These are phyloP conservation scores for Pangasius krempfi DNA, from an alignment of 2,797 vertebrate genomes.

Conservation along the genomic window DNA sequence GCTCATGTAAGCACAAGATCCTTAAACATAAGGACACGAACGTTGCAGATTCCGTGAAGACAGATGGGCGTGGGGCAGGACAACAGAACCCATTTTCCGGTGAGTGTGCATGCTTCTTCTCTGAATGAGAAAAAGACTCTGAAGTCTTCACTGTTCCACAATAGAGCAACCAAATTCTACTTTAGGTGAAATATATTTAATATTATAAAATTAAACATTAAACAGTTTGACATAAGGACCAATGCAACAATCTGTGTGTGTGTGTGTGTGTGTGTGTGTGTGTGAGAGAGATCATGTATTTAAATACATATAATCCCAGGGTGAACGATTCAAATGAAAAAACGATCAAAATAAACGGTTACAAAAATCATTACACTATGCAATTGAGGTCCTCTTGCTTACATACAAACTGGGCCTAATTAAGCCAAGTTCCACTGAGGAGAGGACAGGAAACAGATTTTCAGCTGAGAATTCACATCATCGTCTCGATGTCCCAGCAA, in stretches of 20 bases:
- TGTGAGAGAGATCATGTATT: slow-evolving; percentile 30
- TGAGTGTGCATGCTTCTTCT: not conserved
- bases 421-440: not conserved
- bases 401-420: not conserved
- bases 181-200: not conserved
- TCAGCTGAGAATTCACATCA: not conserved
- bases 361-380: not conserved
- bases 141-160: not conserved
- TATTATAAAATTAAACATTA: not conserved
- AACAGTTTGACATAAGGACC: not conserved
- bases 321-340: not conserved
- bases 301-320: slow-evolving; percentile 50
- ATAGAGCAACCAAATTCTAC: not conserved
- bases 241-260: not conserved
- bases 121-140: too few species aligned
- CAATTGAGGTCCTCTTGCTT: not conserved
- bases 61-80: not conserved
- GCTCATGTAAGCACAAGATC: not conserved
- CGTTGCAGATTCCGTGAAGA: not conserved
- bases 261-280: not conserved
- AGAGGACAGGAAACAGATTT: not conserved
- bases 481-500: not conserved
- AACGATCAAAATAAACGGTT: not conserved
- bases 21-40: not conserved
- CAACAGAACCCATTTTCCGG: not conserved